Base-by-base conservation (phyloP, 2,113 vertebrate genomes). In the Steatornis caripensis region DNA sequence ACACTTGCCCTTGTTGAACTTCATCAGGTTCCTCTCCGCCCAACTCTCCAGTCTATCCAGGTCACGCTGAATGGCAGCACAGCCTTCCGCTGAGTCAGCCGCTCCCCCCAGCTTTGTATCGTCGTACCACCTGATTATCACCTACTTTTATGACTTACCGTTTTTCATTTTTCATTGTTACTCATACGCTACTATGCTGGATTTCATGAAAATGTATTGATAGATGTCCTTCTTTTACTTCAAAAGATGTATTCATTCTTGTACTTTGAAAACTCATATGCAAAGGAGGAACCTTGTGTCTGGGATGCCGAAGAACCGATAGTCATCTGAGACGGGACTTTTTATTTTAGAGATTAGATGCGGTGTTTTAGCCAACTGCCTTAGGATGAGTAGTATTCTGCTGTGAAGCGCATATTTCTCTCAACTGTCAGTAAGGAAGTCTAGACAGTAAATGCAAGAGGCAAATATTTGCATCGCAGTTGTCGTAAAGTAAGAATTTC, bases 401-500 rank as follows among this genome's bases (percentile, higher is more conserved):
- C 51, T 84, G 48, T 66, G 55, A 90, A 87, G 61, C 54, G 14
- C 66, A 72, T 69, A n/a, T 85, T 93, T 87, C 70, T 90, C 53
- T 92, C 57, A 79, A 0, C 43, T 93, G 6, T 85, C 82, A 37
- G 6, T 90, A 61, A 90, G 46, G 34, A 37, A 83, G 61, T 88
- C 75, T 90, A 90, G 94, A 88, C 61, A 88, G 37, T 83, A 80
- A 85, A 57, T 37, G 27, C 32, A 68, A 36, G 66, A 87, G 70
- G 36, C 65, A 69, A 70, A 39, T 27, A 23, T 85, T 75, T 85
- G 65, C 48, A 48, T 87, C 8, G 1, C 16, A 64, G 32, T 41
- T 90, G 54, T 88, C 85, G 58, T 74, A 72, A 93, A 85, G 71
- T 76, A 76, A 90, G 75, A 77, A 72, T 93, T 95, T 90, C 54